Evolutionary conservation across 2,113 vertebrate genomes (phyloP), one percentile per base, ranked within the genome.

Genomic region (Calidris pygmaea): DNA sequence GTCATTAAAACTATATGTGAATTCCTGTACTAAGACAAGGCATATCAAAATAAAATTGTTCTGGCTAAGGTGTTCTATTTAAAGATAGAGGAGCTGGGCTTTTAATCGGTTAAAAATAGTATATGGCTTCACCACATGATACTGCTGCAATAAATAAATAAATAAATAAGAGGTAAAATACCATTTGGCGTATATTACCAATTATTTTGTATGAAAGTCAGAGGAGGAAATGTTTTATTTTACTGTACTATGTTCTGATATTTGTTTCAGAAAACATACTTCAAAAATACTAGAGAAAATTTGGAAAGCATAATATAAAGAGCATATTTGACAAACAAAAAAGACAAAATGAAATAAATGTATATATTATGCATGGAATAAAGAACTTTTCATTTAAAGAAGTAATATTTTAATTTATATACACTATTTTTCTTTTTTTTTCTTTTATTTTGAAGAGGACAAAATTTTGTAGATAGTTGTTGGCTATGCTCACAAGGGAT

Each of bases 161-260:
- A 32, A 13, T 56, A 55, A 41, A 41, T 41, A 41, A 35, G 10
- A 70, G 0, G 9, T n/a, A 58, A 86, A 83, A 71, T 53, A 59
- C 22, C 4, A 8, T 72, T 75, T 52, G 5, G 3, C 0, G 0
- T 41, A 23, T 58, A 76, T 17, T 48, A 8, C 3, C 3, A 26
- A 23, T 21, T 0, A 43, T 52, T 85, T 79, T 58, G 3, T 21
- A 47, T 39, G 53, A 17, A 67, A 90, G 3, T 29, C 20, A 63
- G 21, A n/a, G 3, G 17, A 37, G 12, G 6, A 53, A 84, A 71
- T 66, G 0, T n/a, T 17, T 50, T 77, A 18, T 30, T 83, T 59
- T 59, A 45, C 37, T 50, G 15, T 45, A 1, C 26, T 58, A 18
- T 58, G 3, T 53, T 91, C 18, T 66, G 47, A 41, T 24, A 8